Conservation (phyloP, 2,113 vertebrate species). For the Eubucco bourcierii region DNA sequence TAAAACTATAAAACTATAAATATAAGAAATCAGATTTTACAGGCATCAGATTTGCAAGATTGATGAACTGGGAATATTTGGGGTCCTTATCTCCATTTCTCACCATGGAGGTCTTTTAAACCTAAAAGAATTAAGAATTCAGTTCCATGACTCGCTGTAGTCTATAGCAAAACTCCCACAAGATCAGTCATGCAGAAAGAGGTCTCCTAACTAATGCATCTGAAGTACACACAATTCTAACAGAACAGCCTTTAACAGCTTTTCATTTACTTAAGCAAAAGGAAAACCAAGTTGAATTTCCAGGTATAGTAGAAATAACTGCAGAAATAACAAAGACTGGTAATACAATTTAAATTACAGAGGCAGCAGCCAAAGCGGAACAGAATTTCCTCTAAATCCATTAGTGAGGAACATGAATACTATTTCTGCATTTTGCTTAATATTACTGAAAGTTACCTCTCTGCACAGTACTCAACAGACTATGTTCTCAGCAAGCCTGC, state of each 20-base stretch:
- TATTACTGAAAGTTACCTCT: slow-evolving; percentile 2
- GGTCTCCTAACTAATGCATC: neutral
- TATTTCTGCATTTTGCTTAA: neutral
- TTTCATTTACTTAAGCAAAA: neutral
- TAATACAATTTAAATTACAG: slow-evolving; percentile 21
- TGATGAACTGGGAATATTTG: neutral
- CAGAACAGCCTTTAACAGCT: neutral
- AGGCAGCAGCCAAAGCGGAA: neutral
- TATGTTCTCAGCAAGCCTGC: neutral
- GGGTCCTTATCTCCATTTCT: neutral
- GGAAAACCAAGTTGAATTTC: neutral
- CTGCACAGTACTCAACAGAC: slow-evolving; percentile 1
- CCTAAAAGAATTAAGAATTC: neutral
- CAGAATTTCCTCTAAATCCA: neutral
- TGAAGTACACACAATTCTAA: neutral
- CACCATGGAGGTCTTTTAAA: neutral
- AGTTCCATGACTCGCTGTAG: neutral
- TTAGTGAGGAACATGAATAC: neutral
- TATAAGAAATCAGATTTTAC: neutral
- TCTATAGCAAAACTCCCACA: neutral
- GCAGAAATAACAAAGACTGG: neutral
- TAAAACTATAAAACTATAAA: neutral
- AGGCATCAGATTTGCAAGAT: neutral
- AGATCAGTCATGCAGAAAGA: neutral
- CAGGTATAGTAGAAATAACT: neutral